Evolutionary conservation across 2,888 invertebrate genomes (phyloP).

Genomic region (Steromphala cineraria): DNA sequence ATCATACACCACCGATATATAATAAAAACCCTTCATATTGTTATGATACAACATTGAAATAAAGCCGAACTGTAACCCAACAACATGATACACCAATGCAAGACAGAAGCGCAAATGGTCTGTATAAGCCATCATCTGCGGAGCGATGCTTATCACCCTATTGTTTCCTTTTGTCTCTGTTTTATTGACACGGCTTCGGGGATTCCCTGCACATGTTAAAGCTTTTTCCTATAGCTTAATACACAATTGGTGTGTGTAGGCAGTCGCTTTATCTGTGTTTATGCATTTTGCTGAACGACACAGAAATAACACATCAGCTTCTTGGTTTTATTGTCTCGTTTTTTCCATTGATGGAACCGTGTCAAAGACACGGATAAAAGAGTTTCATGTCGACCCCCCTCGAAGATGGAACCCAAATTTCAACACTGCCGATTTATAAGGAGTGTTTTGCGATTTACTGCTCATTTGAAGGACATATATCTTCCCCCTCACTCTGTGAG

Average conservation of each 20-base stretch:
- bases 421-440: neutral
- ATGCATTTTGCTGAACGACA: conserved; percentile 12
- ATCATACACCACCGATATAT: too few relatives aligned
- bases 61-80: too few relatives aligned
- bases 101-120: too few relatives aligned
- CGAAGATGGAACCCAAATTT: neutral
- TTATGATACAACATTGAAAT: too few relatives aligned
- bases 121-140: neutral
- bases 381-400: conserved; percentile 9
- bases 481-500: too few relatives aligned
- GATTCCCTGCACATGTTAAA: neutral
- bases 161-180: conserved; percentile 14
- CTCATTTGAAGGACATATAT: neutral
- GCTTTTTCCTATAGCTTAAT: neutral
- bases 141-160: neutral
- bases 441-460: conserved; percentile 1
- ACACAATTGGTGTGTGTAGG: neutral
- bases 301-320: neutral
- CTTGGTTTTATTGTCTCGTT: neutral
- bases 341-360: neutral
- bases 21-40: too few relatives aligned
- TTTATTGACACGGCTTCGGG: neutral
- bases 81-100: too few relatives aligned
- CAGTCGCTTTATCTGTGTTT: conserved; percentile 6
- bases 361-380: neutral